These are phyloP conservation scores for Cryptocephalus moraei DNA, from an alignment of 2,888 invertebrate species.

Conservation along the genomic window DNA sequence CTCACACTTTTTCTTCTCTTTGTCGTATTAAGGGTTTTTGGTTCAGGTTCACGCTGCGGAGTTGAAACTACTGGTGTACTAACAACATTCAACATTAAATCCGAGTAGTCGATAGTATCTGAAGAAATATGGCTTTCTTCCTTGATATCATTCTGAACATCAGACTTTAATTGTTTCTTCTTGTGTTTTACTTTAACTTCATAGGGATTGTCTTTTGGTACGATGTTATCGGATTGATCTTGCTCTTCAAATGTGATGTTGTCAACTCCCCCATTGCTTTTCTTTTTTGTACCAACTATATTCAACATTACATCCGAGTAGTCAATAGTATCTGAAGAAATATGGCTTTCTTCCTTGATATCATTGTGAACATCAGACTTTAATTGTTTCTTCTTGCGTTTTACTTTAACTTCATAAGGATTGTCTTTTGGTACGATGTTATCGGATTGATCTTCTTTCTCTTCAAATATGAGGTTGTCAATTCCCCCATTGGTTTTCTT, in stretches of 20 bases:
- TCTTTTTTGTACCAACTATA: slow-evolving; percentile 12
- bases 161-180: background rate
- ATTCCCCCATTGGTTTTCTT: background rate
- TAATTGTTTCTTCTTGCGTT: background rate
- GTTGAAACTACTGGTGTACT: slow-evolving; percentile 16
- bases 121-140: background rate
- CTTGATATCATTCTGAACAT: background rate
- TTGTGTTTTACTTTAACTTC: slow-evolving; percentile 5
- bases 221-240: slow-evolving; percentile 3
- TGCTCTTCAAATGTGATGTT: slow-evolving; percentile 4
- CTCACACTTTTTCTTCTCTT: slow-evolving; percentile 21
- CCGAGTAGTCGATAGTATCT: slow-evolving; percentile 9
- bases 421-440: slow-evolving; percentile 1
- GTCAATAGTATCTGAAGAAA: background rate
- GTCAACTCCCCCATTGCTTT: background rate
- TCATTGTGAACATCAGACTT: background rate
- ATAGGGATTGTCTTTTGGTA: slow-evolving; percentile 1
- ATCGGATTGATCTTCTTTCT: slow-evolving; percentile 4
- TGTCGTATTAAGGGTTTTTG: slow-evolving; percentile 4
- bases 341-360: background rate
- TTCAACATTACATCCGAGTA: slow-evolving; percentile 24
- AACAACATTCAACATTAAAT: slow-evolving; percentile 24
- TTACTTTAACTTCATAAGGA: slow-evolving; percentile 6
- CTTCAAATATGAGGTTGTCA: slow-evolving; percentile 2
- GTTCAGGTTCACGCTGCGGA: background rate